Conservation (phyloP, 2,888 invertebrate species). For the Synanthedon vespiformis region DNA sequence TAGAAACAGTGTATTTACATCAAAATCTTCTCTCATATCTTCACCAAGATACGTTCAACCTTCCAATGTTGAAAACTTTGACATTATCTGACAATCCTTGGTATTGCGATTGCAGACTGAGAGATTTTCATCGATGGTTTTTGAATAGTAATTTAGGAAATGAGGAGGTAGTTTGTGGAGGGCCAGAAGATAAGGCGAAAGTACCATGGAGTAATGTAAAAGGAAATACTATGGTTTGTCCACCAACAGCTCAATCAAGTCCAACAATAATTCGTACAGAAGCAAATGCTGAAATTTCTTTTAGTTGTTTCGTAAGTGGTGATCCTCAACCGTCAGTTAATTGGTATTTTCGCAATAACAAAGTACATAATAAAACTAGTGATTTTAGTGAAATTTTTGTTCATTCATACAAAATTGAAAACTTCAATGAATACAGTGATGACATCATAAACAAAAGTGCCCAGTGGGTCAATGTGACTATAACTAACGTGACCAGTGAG, state of each 20-base stretch:
- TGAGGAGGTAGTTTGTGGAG: slow-evolving; percentile 77
- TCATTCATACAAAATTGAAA: slow-evolving; percentile 31
- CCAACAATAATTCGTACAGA: slow-evolving; percentile 76
- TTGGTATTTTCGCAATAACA: slow-evolving; percentile 80
- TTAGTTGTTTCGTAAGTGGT: slow-evolving; percentile 83
- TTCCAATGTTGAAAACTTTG: slow-evolving; percentile 77
- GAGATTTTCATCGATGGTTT: slow-evolving; percentile 87
- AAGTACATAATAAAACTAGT: slow-evolving; percentile 38
- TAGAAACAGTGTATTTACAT: slow-evolving; percentile 87
- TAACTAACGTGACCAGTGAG: slow-evolving; percentile 83
- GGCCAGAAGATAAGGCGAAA: slow-evolving; percentile 75
- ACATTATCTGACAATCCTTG: slow-evolving; percentile 88
- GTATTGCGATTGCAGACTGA: slow-evolving; percentile 88
- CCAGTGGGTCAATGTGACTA: slow-evolving; percentile 84
- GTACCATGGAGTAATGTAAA: slow-evolving; percentile 81
- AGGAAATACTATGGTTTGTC: slow-evolving; percentile 83
- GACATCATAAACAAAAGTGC: slow-evolving; percentile 61
- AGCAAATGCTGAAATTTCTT: slow-evolving; percentile 83
- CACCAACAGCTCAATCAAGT: slow-evolving; percentile 75
- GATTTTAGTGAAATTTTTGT: slow-evolving; percentile 42
- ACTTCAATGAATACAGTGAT: slow-evolving; percentile 47
- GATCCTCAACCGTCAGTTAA: slow-evolving; percentile 84
- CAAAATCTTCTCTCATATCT: slow-evolving; percentile 82
- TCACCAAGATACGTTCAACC: slow-evolving; percentile 54
- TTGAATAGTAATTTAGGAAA: slow-evolving; percentile 81